Evolutionary conservation across 2,113 vertebrate species (phyloP), one percentile per base, ranked within the genome.

Genomic region (Poeciliopsis turrubarensis): DNA sequence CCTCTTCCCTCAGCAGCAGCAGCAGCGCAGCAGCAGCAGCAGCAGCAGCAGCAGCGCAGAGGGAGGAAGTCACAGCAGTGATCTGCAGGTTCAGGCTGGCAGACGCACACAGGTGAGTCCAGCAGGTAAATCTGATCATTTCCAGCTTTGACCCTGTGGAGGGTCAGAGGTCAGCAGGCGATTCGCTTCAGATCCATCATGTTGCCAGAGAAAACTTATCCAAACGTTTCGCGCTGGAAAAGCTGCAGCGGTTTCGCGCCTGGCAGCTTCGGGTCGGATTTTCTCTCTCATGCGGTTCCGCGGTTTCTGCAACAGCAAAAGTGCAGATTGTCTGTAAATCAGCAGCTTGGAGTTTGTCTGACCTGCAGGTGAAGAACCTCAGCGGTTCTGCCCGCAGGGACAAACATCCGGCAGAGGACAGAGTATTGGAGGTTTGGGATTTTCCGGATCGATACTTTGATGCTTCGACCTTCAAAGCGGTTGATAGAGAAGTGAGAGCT

Each of bases 71-170:
- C 25, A 19, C 1, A 37, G 14, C 17, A 31, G 65, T 57, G 41
- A 14, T 15, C 39, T 69, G 10, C 39, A 71, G 26, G 14, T 1
- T 60, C 54, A 29, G 25, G 3, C 61, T 4, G 51, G 17, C 44
- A 47, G 44, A n/a, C 65, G 13, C 17, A 17, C 68, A n/a, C 75
- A 77, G 83, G 76, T 81, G 68, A 77, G 81, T 26, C 30, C 60
- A 29, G 68, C 79, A 77, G 82, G 79, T 85, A 66, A 72, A 10
- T 54, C 75, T 2, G 22, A 22, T 37, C 19, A 11, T 26, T 64
- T 30, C 25, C 39, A 29, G 26, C 26, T 68, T 68, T n/a, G 10
- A 9, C 7, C 19, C 37, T 0, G 12, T 19, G 44, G 15, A 5
- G 4, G 17, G 44, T 12, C 4, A 1, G 44, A 47, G 44, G 1